phyloP scores from a whole-genome alignment of 2,888 invertebrate genomes.

The Leptopilina syphax region DNA sequence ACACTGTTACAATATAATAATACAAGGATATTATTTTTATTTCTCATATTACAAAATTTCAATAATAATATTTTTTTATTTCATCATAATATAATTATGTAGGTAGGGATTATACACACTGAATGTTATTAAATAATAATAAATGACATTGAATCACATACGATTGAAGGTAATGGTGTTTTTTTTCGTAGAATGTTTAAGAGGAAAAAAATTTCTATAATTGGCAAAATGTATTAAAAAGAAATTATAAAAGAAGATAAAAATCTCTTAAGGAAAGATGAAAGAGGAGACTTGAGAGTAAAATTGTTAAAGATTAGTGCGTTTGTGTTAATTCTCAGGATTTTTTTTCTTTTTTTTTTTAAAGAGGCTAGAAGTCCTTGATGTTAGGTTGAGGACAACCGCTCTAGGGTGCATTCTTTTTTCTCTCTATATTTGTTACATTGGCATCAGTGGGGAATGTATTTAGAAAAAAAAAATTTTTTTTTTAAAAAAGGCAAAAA shows the following conservation, averaged over 20 bases:
- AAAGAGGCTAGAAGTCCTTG: slow-evolving; percentile 31
- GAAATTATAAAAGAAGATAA: not conserved
- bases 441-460: slow-evolving; percentile 30
- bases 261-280: not conserved
- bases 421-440: slow-evolving; percentile 30
- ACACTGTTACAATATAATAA: too few relatives aligned
- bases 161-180: too few relatives aligned
- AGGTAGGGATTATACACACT: too few relatives aligned
- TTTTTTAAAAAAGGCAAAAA: too few relatives aligned
- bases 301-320: slow-evolving; percentile 6
- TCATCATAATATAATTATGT: too few relatives aligned
- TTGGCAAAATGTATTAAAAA: not conserved
- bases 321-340: slow-evolving; percentile 9
- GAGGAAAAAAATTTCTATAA: not conserved
- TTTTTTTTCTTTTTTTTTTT: slow-evolving; percentile 16
- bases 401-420: slow-evolving; percentile 35
- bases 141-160: too few relatives aligned
- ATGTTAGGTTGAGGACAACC: slow-evolving; percentile 22
- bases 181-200: not conserved
- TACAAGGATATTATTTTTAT: too few relatives aligned
- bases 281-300: not conserved
- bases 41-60: too few relatives aligned
- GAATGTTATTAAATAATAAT: too few relatives aligned
- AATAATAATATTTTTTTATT: too few relatives aligned
- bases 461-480: slow-evolving; percentile 16